A percentile compares a stretch with the other conserved stretches of the same genome.
phyloP scores from a whole-genome alignment of 2,888 invertebrate genomes.

The Euspilapteryx auroguttella region DNA sequence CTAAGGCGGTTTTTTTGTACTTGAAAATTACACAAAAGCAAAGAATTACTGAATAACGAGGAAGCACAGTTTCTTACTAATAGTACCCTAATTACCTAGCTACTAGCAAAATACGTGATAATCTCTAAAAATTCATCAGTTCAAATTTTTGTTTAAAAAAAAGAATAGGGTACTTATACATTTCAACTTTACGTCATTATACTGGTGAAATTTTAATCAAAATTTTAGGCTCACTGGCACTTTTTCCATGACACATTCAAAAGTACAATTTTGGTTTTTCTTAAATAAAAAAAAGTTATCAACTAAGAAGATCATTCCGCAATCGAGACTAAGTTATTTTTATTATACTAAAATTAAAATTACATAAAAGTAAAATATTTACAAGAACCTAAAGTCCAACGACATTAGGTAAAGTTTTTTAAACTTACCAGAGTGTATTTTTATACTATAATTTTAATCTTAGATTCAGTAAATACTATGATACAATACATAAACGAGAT shows the following conservation, averaged over 20 bases:
- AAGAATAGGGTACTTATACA: neutral
- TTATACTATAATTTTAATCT: too few species aligned
- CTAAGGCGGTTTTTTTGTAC: conserved; percentile 1
- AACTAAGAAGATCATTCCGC: conserved; percentile 43
- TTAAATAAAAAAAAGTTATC: conserved; percentile 9
- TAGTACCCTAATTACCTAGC: conserved; percentile 18
- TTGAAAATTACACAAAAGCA: conserved; percentile 3
- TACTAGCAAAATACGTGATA: conserved; percentile 33
- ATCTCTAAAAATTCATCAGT: conserved; percentile 10
- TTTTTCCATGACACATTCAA: conserved; percentile 39
- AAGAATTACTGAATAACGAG: conserved; percentile 26
- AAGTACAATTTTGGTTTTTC: too few species aligned
- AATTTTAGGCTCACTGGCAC: conserved; percentile 56
- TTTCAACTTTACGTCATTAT: neutral
- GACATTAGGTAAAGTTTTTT: neutral
- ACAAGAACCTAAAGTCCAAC: neutral
- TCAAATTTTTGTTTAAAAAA: conserved; percentile 1
- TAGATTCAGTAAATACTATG: conserved; percentile 7
- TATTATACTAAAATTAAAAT: conserved; percentile 17
- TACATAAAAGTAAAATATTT: conserved; percentile 11
- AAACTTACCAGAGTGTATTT: neutral
- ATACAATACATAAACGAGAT: conserved; percentile 30
- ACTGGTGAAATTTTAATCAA: too few species aligned
- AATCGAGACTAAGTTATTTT: conserved; percentile 22
- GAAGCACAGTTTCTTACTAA: conserved; percentile 47